Percentiles rank a stretch among this genome's conserved stretches.
phyloP scores from a whole-genome alignment of 2,113 vertebrate species.

The Aegotheles bennettii region DNA sequence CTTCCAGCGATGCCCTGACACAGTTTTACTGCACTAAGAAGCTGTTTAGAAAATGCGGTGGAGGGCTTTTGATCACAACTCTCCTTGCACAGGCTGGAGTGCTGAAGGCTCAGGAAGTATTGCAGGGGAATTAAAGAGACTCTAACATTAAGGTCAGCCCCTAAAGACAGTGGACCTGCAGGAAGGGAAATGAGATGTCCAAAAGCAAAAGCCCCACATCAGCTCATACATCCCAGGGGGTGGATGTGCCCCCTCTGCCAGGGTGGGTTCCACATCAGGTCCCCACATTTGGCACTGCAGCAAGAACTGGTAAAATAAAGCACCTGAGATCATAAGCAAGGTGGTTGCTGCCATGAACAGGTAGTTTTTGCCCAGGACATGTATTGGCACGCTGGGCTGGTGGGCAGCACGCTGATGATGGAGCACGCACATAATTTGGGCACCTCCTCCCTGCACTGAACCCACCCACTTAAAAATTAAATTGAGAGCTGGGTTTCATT shows the following conservation, averaged over 20 bases:
- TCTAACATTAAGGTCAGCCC: not conserved
- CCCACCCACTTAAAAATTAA: not conserved
- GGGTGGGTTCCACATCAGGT: not conserved
- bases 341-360: accelerated
- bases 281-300: accelerated
- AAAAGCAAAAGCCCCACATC: not conserved
- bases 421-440: not conserved
- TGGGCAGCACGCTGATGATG: not conserved
- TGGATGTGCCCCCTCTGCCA: not conserved
- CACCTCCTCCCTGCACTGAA: not conserved
- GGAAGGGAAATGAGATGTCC: not conserved
- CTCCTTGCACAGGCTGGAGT: not conserved
- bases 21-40: not conserved
- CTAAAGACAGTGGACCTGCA: accelerated
- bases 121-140: not conserved
- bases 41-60: not conserved
- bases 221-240: accelerated
- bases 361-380: not conserved
- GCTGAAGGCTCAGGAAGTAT: not conserved
- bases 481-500: not conserved
- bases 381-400: accelerated
- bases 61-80: not conserved
- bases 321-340: accelerated
- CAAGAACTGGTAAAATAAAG: not conserved
- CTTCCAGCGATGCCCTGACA: accelerated